Conservation (phyloP, 2,113 vertebrate species). For the Neopipo cinnamomea region DNA sequence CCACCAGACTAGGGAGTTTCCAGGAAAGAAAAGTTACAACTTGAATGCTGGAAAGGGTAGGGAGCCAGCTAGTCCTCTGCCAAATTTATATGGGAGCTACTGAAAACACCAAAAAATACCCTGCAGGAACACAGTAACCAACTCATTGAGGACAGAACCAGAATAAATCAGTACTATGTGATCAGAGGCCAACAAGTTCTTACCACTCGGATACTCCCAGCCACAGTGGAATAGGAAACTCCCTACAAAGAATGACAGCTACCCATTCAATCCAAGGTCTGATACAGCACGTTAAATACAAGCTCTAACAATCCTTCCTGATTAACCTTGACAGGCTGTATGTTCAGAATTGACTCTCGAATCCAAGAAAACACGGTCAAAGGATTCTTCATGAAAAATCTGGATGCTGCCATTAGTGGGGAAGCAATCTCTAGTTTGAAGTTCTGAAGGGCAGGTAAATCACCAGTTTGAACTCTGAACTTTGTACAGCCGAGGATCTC, state of each 20-base stretch:
- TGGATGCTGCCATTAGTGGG: fast-evolving
- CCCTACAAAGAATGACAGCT: slow-evolving; percentile 56
- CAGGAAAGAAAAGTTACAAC: background rate
- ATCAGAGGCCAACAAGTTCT: slow-evolving; percentile 35
- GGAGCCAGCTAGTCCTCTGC: background rate
- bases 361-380: background rate
- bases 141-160: background rate
- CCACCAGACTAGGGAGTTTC: background rate
- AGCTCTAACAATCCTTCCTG: background rate
- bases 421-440: background rate
- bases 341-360: background rate
- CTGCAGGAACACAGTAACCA: slow-evolving; percentile 35
- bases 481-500: background rate
- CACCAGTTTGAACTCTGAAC: background rate
- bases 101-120: background rate
- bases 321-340: background rate
- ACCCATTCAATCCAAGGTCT: background rate
- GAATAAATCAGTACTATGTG: background rate
- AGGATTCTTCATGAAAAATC: background rate
- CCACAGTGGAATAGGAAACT: slow-evolving; percentile 41
- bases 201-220: slow-evolving; percentile 34
- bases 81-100: background rate
- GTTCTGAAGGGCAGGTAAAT: background rate
- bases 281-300: background rate
- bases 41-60: background rate